Evolutionary conservation across 2,113 vertebrate genomes (phyloP).

Genomic region (Irena cyanogastra): DNA sequence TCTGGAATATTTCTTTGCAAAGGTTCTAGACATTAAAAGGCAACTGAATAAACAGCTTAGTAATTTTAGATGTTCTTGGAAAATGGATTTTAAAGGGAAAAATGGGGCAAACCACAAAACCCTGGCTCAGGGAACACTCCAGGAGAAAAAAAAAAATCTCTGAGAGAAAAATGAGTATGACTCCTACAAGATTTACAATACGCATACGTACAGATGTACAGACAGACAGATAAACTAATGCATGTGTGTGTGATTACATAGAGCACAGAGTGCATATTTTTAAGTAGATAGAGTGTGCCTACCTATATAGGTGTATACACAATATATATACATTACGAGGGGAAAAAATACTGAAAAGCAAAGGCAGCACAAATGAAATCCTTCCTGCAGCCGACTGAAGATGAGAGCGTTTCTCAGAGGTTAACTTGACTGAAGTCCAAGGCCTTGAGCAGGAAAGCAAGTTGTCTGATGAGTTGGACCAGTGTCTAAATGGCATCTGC

Average conservation of each 20-base stretch:
- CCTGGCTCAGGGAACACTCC: neutral
- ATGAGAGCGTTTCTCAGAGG: neutral
- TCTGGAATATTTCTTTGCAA: neutral
- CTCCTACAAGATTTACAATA: neutral
- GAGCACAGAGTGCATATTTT: neutral
- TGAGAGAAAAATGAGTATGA: neutral
- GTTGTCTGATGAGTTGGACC: neutral
- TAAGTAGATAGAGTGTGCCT: neutral
- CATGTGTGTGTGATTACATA: neutral
- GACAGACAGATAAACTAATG: neutral
- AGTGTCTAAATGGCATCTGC: neutral
- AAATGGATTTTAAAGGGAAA: neutral
- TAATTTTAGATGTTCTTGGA: slow-evolving; percentile 6
- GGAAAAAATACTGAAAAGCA: neutral
- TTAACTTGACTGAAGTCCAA: neutral
- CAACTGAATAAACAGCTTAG: neutral
- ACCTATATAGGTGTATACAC: neutral
- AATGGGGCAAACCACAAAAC: neutral
- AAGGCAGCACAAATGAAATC: neutral
- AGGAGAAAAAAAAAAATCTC: neutral
- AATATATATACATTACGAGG: neutral
- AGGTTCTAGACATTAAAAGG: slow-evolving; percentile 15
- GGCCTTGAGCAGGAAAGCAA: neutral
- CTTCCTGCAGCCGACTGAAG: neutral
- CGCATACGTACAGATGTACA: neutral